Evolutionary conservation across 1,140 invertebrate genomes (phyloP), one percentile per base, ranked within the genome.

Genomic region (Cataglyphis hispanica): DNA sequence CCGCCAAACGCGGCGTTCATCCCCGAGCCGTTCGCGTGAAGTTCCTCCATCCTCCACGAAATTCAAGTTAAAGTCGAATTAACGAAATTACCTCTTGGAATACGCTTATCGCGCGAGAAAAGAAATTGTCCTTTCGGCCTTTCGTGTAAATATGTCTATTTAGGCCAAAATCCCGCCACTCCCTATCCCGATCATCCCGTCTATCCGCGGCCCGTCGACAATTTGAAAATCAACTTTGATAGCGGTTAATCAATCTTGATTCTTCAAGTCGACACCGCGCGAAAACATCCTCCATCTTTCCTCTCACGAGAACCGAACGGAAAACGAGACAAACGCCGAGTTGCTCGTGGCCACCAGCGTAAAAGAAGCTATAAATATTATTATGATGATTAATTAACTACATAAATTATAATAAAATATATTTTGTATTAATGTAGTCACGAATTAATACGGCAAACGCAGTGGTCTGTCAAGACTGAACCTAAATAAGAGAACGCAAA

Each of bases 121-220:
- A 60, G 34, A 83, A 83, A 83, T 72, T 81, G 50, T 70, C 81
- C 69, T 80, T 92, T 92, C 88, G 93, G 93, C 93, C 93, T 93
- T 93, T 91, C 87, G 70, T 93, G 93, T 93, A 93, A 91, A 93
- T 93, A 93, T 93, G 92, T 93, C 92, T 93, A 93, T 93, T 93
- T 93, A 92, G 93, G 92, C 92, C 91, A 90, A 67, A 84, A 81
- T 80, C 75, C 80, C 85, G 70, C 76, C 58, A 50, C 66, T 40
- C 50, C 37, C 58, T 60, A 1, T 76, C 60, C 56, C 19, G 10
- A 83, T 13, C 27, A 19, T 61, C 43, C 85, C 40, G 43, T 77
- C 43, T 50, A n/a, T 0, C 34, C 56, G 63, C 34, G 75, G 70
- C 10, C 6, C 46, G 37, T 74, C 72, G 87, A 22, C 37, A 66